Base-by-base conservation (phyloP, 2,888 invertebrate genomes). In the Herminia tarsipennalis region DNA sequence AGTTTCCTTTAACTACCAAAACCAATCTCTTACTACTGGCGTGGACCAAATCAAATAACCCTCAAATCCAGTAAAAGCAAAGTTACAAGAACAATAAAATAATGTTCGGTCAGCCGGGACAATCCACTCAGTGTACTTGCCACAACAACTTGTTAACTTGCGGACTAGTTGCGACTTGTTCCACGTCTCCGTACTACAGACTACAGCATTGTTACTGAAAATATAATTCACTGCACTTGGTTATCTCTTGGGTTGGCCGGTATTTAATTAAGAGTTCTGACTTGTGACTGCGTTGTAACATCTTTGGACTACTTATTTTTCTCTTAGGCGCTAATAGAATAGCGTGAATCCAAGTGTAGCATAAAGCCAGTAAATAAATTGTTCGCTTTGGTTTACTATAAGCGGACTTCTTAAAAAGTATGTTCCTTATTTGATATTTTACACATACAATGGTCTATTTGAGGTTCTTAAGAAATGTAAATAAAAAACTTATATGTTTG, bases 81-180 rank as follows among this genome's bases (percentile, higher is more conserved):
- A 62, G 55, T 68, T 60, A 35, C 40, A 16, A 35, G 14, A 35
- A 66, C 70, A 62, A 67, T 68, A 68, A 66, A 73, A 61, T 60
- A 63, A 60, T 60, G 57, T 64, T 69, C 24, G 64, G 50, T 61
- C 65, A 63, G 49, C 29, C 45, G 57, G 51, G 57, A 59, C 65
- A 61, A 65, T 52, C 66, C 56, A 44, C 54, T 48, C 50, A 35
- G 16, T 37, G 53, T 66, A 63, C 58, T 56, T 56, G 50, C 69
- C 63, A 69, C 70, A 75, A 74, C 73, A 73, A 79, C 66, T 76
- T 79, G 73, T 73, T 73, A 77, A 74, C 73, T 78, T 69, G 60
- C 50, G 50, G 68, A 66, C 66, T 55, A 73, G 74, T 75, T 72
- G 66, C 51, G 64, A 78, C 65, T 73, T 69, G 69, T 66, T 71